Conservation (phyloP, 2,113 vertebrate genomes). For the Irena cyanogastra region DNA sequence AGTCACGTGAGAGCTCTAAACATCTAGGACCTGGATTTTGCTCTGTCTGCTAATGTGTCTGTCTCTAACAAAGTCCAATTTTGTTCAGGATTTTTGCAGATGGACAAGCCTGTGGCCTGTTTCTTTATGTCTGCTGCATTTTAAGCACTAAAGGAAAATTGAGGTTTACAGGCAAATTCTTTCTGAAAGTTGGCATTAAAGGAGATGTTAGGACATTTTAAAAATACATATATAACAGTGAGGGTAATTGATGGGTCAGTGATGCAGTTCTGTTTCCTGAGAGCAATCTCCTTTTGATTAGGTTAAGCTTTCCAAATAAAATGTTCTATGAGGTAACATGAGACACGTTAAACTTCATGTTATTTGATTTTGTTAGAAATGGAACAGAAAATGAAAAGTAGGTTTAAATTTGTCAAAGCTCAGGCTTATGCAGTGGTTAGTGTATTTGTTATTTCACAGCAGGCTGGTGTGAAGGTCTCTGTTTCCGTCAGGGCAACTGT, state of each 20-base stretch:
- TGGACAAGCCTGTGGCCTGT: neutral
- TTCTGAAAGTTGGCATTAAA: neutral
- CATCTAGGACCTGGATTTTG: neutral
- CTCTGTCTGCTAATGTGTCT: neutral
- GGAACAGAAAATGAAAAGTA: neutral
- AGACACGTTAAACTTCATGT: neutral
- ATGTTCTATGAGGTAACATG: neutral
- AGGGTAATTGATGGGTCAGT: neutral
- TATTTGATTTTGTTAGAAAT: neutral
- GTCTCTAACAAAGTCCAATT: neutral
- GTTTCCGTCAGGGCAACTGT: neutral
- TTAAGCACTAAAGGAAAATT: neutral
- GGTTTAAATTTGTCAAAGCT: neutral
- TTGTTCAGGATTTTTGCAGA: neutral
- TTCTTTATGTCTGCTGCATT: neutral
- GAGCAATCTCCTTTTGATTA: neutral
- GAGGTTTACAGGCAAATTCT: neutral
- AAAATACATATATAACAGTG: neutral
- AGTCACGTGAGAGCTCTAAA: neutral
- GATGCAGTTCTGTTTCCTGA: neutral
- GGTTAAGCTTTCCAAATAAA: conserved; percentile 2
- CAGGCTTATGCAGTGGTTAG: neutral
- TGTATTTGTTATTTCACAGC: neutral
- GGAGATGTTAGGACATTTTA: neutral
- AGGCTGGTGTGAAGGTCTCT: neutral